Evolutionary conservation across 2,113 vertebrate genomes (phyloP).

Genomic region (Morone saxatilis): DNA sequence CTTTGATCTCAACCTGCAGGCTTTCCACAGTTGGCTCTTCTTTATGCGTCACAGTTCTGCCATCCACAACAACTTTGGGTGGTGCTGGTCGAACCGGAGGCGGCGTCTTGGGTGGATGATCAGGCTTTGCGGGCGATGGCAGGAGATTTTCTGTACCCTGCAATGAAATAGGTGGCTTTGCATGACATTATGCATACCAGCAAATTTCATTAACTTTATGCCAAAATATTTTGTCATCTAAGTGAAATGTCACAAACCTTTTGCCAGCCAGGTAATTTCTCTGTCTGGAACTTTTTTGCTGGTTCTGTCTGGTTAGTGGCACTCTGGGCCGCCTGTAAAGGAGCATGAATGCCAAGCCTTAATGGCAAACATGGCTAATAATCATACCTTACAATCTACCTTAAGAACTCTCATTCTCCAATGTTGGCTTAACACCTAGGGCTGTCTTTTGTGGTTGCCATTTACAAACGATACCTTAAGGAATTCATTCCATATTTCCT

Average conservation of each 20-base stretch:
- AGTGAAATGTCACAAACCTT: constrained; percentile 55
- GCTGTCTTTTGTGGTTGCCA: neutral
- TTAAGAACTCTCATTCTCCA: neutral
- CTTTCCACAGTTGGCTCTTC: constrained; percentile 61
- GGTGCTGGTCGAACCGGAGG: constrained; percentile 41
- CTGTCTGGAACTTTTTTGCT: constrained; percentile 58
- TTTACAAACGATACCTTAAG: neutral
- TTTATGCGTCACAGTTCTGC: constrained; percentile 40
- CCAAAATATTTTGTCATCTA: too few relatives aligned
- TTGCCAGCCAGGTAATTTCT: constrained; percentile 54
- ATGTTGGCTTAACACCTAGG: neutral
- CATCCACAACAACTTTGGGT: constrained; percentile 43
- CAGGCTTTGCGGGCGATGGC: constrained; percentile 58
- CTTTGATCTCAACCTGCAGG: constrained; percentile 79
- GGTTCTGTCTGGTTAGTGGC: constrained; percentile 48
- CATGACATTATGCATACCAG: neutral
- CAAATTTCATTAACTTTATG: too few relatives aligned
- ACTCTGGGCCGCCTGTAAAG: constrained; percentile 49
- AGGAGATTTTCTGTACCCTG: constrained; percentile 73
- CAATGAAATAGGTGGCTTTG: neutral
- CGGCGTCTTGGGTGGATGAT: constrained; percentile 39
- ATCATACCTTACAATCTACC: neutral
- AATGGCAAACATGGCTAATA: neutral
- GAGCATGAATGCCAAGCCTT: constrained; percentile 5
- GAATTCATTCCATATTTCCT: neutral